Base-by-base conservation (phyloP, 2,888 invertebrate species). In the Philonicus albiceps region DNA sequence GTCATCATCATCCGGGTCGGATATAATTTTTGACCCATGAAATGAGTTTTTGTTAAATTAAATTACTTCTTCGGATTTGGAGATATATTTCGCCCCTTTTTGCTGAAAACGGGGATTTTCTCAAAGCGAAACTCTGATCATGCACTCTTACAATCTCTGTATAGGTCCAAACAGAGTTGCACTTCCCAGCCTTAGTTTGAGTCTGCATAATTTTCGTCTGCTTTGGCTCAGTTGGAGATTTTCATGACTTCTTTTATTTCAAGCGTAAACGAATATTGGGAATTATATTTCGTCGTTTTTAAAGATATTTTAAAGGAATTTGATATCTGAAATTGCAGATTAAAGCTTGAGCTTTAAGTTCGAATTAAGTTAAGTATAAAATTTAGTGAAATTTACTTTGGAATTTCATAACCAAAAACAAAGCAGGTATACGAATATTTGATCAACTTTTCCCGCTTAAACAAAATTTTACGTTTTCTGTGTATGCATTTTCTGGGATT, bases 21-120 rank as follows among this genome's bases (percentile, higher is more conserved):
- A 91, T 92, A 91, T 91, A 90, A 89, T 89, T 90, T 91, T 90
- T 92, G 91, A 92, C 90, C 91, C 92, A 91, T 92, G 92, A 92
- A 92, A 92, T 92, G 91, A 91, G 92, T 92, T 92, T 92, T 91
- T 89, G 89, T 89, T 88, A 88, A 88, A 88, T 88, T 88, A 88
- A 88, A 88, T 88, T 88, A 88, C 88, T 88, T 83, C 76, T 78
- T 86, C 27, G 86, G 86, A 86, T 86, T 86, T 86, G 27, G 85
- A 76, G 30, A 74, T 85, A 72, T 73, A 85, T 85, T 74, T 84
- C 40, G 40, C 16, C 73, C 19, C 11, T 43, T 37, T 34, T 34
- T 34, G 19, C 37, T 37, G 37, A 22, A 27, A 53, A 37, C 22
- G 34, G n/a, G 30, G 27, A 43, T 43, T 78, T 78, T 13, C 49